These are phyloP conservation scores for Myathropa florea DNA, from an alignment of 2,888 invertebrate species.

Conservation along the genomic window DNA sequence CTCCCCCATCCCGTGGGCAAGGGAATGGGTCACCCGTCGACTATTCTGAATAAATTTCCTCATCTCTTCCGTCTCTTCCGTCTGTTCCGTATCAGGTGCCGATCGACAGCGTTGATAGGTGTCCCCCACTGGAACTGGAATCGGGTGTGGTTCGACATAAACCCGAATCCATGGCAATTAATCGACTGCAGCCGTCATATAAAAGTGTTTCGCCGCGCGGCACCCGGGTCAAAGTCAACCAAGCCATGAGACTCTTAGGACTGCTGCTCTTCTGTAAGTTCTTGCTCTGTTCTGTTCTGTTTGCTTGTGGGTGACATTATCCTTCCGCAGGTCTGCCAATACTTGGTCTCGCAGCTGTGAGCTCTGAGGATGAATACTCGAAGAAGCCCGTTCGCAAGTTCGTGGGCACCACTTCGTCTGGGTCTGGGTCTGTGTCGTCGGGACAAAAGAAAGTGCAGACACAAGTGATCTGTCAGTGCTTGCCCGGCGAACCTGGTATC, in stretches of 20 bases:
- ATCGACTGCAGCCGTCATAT: constrained; percentile 23
- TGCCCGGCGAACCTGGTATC: constrained; percentile 83
- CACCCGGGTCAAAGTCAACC: constrained; percentile 8
- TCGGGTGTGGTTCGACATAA: not conserved
- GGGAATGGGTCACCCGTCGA: not conserved
- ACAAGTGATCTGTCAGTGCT: constrained; percentile 36
- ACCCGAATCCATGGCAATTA: not conserved
- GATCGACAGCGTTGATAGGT: no score
- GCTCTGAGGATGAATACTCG: not conserved
- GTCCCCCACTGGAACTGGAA: no score
- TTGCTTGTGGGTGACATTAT: not conserved
- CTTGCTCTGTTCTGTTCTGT: not conserved
- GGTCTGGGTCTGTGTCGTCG: not conserved
- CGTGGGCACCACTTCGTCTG: not conserved
- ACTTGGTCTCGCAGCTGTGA: constrained; percentile 1
- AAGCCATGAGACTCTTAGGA: constrained; percentile 30
- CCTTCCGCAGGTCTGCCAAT: constrained; percentile 7
- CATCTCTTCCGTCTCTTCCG: not conserved
- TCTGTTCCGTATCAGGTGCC: not conserved
- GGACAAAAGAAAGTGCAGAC: constrained; percentile 4
- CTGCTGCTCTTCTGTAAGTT: constrained; percentile 29
- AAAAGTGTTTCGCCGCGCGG: constrained; percentile 7
- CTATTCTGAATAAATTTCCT: not conserved
- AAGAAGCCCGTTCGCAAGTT: not conserved
- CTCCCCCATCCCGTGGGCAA: no score